Base-by-base conservation (phyloP, 2,888 invertebrate genomes). In the Malthinus seriepunctatus region DNA sequence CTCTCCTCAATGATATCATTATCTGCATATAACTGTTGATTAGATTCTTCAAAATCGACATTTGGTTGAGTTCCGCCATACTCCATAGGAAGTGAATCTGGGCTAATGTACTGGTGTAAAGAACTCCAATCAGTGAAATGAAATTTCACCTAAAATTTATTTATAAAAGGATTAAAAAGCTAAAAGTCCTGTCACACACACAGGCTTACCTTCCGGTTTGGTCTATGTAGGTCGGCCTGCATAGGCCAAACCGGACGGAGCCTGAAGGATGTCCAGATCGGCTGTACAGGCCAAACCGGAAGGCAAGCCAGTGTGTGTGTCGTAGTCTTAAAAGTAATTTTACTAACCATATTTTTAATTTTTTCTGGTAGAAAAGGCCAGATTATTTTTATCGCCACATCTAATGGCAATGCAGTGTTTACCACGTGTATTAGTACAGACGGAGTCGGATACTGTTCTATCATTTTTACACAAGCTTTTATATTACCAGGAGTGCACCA, bases 41-140 rank as follows among this genome's bases (percentile, higher is more conserved):
- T 68, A 31, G 65, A 59, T 46, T 69, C 57, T 1, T 68, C 58
- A 33, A 67, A 69, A 38, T 67, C 56, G n/a, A 68, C 51, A 50
- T 71, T 67, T 35, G 71, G 51, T n/a, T 60, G 55, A 1, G 73
- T 75, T 0, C 89, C 89, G 0, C 88, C 88, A 67, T 89, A 89
- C 62, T 77, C 79, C 64, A 76, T 75, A 6, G 85, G 84, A 59
- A 84, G 39, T 15, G n/a, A n/a, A 15, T 42, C 15, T 15, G 15
- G 39, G 12, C 3, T 15, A 15, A 42, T n/a, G 1, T n/a, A 23
- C 10, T 42, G 8, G 23, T 42, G 39, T 15, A 42, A 23, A 6
- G 39, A 42, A 42, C 15, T n/a, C 39, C 39, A 42, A 8, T 42
- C 10, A 4, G 5, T 42, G 1, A 9, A 42, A 7, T 42, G 39